These are phyloP conservation scores for Lophotriccus pileatus DNA, from an alignment of 2,797 vertebrate species.

Conservation along the genomic window DNA sequence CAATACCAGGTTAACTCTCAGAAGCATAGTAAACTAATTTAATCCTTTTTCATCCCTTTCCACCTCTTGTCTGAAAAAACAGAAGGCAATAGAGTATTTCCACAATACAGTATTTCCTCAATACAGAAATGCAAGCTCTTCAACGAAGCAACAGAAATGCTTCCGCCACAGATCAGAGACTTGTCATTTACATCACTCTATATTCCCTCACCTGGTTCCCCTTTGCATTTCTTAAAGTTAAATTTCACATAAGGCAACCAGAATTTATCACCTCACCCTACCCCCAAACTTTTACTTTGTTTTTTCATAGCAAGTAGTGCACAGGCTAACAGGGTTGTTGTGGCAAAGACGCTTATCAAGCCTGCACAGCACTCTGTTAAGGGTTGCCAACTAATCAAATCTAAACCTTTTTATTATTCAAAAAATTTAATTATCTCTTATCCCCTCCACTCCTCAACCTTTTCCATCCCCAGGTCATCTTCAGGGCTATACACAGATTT, in stretches of 20 bases:
- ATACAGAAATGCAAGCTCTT: not conserved
- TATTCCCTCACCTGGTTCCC: not conserved
- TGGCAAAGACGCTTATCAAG: not conserved
- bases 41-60: not conserved
- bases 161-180: not conserved
- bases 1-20: not conserved
- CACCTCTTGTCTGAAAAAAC: not conserved
- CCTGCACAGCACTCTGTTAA: not conserved
- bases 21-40: not conserved
- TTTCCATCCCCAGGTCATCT: not conserved
- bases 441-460: not conserved
- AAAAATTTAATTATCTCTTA: not conserved
- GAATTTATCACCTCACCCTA: not conserved
- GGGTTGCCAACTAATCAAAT: not conserved
- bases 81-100: not conserved
- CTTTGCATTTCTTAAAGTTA: not conserved
- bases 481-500: not conserved
- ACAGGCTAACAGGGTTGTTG: not conserved
- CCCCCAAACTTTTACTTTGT: not conserved
- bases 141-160: not conserved
- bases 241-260: not conserved
- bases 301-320: not conserved
- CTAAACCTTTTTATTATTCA: not conserved
- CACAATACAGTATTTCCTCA: not conserved
- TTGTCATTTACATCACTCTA: not conserved